Percentiles rank a stretch among this genome's conserved stretches.
Conservation (phyloP, 1,140 invertebrate species). For the Lithobius niger region DNA sequence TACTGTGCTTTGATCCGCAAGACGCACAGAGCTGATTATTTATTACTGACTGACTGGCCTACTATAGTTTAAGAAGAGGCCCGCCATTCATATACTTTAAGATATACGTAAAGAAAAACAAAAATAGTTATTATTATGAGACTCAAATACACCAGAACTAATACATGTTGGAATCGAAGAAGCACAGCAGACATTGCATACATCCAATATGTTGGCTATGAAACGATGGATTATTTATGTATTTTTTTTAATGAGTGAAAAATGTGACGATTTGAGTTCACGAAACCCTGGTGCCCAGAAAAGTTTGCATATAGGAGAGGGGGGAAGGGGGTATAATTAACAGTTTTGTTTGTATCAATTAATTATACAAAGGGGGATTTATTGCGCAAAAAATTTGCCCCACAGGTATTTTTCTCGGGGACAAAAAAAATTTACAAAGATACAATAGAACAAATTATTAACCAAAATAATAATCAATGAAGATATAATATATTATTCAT, state of each 20-base stretch:
- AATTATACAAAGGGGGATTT: neutral
- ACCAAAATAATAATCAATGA: no score
- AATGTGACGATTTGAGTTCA: neutral
- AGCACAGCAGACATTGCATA: neutral
- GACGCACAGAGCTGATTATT: neutral
- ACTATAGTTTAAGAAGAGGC: neutral
- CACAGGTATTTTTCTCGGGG: no score
- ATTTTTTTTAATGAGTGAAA: neutral
- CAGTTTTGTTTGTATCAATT: neutral
- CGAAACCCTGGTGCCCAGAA: conserved; percentile 1
- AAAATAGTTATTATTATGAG: neutral
- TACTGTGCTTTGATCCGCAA: neutral
- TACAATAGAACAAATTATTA: no score
- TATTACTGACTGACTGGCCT: neutral
- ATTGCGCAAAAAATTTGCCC: no score
- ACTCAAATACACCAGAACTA: neutral
- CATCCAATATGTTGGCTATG: conserved; percentile 1
- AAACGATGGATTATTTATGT: no score
- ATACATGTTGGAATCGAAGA: neutral
- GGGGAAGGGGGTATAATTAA: neutral
- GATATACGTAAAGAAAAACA: neutral
- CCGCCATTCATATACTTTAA: neutral
- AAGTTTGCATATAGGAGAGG: neutral
- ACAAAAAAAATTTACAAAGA: no score
- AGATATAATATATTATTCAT: no score